phyloP scores from a whole-genome alignment of 2,888 invertebrate genomes.

The Mycogona germanica region DNA sequence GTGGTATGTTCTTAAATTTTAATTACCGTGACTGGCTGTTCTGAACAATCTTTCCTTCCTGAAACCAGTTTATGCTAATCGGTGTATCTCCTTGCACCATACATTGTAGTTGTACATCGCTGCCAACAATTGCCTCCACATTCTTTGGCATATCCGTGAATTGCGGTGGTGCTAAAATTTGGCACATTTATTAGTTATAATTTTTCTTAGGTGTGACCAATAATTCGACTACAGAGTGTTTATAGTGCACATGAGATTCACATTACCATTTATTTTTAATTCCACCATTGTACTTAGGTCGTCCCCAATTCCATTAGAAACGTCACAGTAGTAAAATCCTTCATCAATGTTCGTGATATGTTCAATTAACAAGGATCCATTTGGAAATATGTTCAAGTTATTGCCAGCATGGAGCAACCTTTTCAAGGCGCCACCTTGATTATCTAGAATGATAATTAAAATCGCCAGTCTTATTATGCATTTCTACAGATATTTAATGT shows the following conservation, averaged over 20 bases:
- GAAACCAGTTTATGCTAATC: constrained; percentile 32
- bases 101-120: constrained; percentile 32
- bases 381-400: neutral
- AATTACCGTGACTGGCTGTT: neutral
- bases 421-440: neutral
- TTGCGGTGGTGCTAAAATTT: constrained; percentile 9
- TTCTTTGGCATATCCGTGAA: neutral
- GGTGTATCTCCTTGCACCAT: constrained; percentile 34
- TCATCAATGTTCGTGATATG: constrained; percentile 26
- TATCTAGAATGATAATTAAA: too few species aligned
- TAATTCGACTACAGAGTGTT: too few species aligned
- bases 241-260: too few species aligned
- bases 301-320: constrained; percentile 33
- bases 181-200: too few species aligned
- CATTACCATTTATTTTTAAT: constrained; percentile 34
- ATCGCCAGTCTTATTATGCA: too few species aligned
- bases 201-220: too few species aligned
- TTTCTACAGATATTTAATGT: too few species aligned
- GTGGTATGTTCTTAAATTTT: neutral
- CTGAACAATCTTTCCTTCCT: constrained; percentile 20
- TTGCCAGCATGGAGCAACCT: neutral
- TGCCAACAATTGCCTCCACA: constrained; percentile 28
- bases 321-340: constrained; percentile 35
- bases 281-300: constrained; percentile 33
- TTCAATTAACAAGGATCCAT: constrained; percentile 14